phyloP scores from a whole-genome alignment of 1,140 invertebrate genomes.

The Nebria ingens region DNA sequence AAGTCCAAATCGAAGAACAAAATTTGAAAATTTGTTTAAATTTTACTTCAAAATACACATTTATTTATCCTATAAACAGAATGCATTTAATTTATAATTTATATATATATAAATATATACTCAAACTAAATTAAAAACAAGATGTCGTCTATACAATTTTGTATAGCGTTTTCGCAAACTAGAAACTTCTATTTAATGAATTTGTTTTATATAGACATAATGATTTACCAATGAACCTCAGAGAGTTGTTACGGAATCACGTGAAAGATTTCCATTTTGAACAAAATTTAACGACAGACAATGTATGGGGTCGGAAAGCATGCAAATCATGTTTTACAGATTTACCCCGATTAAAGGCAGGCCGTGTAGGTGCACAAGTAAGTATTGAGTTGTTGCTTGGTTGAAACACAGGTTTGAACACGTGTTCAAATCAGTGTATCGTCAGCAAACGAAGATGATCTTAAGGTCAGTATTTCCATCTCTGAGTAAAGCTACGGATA shows the following conservation, averaged over 20 bases:
- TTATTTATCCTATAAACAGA: no score
- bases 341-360: constrained; percentile 41
- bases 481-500: no score
- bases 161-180: no score
- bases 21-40: no score
- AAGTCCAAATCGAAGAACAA: no score
- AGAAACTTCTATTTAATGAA: no score
- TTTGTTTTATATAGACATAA: constrained; percentile 43
- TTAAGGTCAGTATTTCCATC: no score
- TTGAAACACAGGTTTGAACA: background rate
- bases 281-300: constrained; percentile 34
- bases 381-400: constrained; percentile 15
- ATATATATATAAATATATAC: no score
- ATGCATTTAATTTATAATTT: no score
- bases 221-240: constrained; percentile 45
- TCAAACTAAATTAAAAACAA: no score
- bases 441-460: background rate
- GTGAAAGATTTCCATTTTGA: constrained; percentile 38
- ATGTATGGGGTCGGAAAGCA: constrained; percentile 31
- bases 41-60: no score
- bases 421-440: background rate
- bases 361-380: constrained; percentile 51
- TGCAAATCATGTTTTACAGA: constrained; percentile 40
- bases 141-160: no score
- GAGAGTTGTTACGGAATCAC: constrained; percentile 38